phyloP scores from a whole-genome alignment of 2,888 invertebrate species.

The Drosophila lutescens region DNA sequence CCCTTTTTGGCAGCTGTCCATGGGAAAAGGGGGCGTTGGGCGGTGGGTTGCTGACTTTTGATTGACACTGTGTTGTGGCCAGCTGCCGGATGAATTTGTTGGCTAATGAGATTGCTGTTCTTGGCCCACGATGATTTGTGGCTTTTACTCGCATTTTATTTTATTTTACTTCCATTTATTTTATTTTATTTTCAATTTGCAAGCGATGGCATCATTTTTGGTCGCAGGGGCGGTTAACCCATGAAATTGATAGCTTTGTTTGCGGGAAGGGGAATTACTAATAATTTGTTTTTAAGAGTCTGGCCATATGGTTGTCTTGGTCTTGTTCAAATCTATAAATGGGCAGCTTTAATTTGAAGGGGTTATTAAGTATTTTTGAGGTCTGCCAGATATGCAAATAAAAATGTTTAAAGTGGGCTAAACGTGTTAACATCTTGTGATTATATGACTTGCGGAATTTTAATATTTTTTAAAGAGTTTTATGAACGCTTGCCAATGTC shows the following conservation, averaged over 20 bases:
- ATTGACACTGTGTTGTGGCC: constrained; percentile 67
- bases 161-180: constrained; percentile 20
- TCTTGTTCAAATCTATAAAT: neutral
- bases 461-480: neutral
- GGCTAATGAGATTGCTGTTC: constrained; percentile 38
- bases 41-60: constrained; percentile 44
- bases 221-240: constrained; percentile 21
- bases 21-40: neutral
- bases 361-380: neutral
- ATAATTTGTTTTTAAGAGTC: neutral
- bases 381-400: neutral
- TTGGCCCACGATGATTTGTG: constrained; percentile 25
- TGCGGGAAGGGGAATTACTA: neutral
- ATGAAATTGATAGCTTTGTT: constrained; percentile 25
- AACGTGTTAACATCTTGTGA: neutral
- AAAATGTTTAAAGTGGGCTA: neutral
- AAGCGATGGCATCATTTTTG: constrained; percentile 37
- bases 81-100: constrained; percentile 59
- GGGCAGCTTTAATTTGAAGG: neutral
- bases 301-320: neutral
- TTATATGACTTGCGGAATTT: neutral
- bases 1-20: constrained; percentile 37
- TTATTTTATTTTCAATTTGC: constrained; percentile 27
- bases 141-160: neutral
- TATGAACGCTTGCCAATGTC: too few species aligned